These are phyloP conservation scores for Damaliscus lunatus DNA, from an alignment of 2,113 vertebrate genomes.

Conservation along the genomic window DNA sequence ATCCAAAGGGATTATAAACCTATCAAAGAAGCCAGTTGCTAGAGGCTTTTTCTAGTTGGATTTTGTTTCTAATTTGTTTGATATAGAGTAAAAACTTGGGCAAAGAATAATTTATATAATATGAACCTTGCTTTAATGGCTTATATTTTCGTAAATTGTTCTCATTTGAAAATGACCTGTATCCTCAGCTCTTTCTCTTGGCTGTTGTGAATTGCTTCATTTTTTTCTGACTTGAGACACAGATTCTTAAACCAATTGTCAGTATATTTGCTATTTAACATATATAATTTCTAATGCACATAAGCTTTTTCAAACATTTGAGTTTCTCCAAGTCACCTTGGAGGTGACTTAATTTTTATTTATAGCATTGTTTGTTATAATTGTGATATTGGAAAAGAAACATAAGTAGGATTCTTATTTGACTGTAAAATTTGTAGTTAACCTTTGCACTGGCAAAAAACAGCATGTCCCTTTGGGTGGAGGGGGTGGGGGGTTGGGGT, in stretches of 20 bases:
- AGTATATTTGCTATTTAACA: not conserved
- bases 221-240: not conserved
- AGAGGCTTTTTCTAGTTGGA: not conserved
- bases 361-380: not conserved
- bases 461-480: not conserved
- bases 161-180: slow-evolving; percentile 17
- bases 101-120: not conserved
- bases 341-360: not conserved
- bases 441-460: not conserved
- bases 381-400: not conserved
- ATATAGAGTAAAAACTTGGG: not conserved
- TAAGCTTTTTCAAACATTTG: not conserved
- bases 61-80: not conserved
- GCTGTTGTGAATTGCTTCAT: not conserved
- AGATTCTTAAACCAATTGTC: not conserved
- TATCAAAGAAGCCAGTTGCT: not conserved
- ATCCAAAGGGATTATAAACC: not conserved
- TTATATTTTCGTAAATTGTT: not conserved
- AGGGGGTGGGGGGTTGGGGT: not conserved
- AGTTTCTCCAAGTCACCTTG: not conserved
- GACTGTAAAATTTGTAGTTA: not conserved
- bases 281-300: not conserved
- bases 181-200: not conserved
- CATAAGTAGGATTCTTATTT: not conserved
- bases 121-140: not conserved